These are phyloP conservation scores for Gadus macrocephalus DNA, from an alignment of 2,113 vertebrate genomes.

Conservation along the genomic window DNA sequence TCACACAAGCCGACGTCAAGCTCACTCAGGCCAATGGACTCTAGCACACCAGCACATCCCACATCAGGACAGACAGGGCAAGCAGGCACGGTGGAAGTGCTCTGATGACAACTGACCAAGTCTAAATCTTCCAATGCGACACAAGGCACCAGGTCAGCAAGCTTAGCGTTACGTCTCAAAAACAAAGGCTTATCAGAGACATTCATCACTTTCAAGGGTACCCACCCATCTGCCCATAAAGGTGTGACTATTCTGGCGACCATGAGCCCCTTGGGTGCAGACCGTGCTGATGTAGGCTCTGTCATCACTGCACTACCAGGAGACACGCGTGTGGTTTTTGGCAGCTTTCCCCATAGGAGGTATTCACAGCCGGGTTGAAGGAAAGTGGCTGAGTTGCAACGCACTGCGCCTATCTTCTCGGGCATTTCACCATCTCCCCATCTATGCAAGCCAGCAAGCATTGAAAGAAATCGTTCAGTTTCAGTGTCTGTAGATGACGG, in stretches of 20 bases:
- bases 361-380: constrained; percentile 23
- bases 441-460: constrained; percentile 4
- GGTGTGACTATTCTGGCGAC: constrained; percentile 4
- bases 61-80: no score
- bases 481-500: neutral
- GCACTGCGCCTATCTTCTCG: constrained; percentile 7
- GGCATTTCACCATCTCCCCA: constrained; percentile 5
- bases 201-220: neutral
- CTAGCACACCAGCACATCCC: no score
- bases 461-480: neutral
- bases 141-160: no score
- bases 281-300: constrained; percentile 18
- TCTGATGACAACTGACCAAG: no score
- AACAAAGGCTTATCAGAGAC: no score
- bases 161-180: no score
- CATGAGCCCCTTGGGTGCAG: neutral
- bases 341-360: constrained; percentile 23
- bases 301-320: constrained; percentile 24
- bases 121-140: no score
- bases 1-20: no score
- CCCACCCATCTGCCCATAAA: constrained; percentile 28
- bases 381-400: neutral
- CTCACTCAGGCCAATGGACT: no score
- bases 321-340: neutral
- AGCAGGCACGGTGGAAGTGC: no score